Base-by-base conservation (phyloP, 2,888 invertebrate genomes). In the Antheraea assamensis region DNA sequence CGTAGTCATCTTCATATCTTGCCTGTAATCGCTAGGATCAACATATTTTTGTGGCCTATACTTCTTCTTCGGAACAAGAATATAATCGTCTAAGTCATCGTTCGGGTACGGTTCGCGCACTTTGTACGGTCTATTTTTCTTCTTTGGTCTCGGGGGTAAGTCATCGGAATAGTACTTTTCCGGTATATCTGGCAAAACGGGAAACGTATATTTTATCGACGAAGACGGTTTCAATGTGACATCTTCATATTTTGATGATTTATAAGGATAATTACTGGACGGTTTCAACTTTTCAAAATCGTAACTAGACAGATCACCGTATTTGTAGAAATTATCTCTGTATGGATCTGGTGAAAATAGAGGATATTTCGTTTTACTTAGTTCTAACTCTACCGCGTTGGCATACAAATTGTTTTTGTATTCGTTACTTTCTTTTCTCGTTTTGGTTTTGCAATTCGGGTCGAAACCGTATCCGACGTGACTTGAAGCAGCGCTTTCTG, bases 1-100 rank as follows among this genome's bases (percentile, higher is more conserved):
- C 92, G 75, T 88, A 92, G 52, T 92, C 92, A 7, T 92, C 92
- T 3, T 92, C 93, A 5, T 78, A 71, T 1, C 88, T 66, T 83
- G 85, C 78, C 84, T 81, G 71, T 90, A 91, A 72, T 92, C 92
- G 71, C 82, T 85, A 2, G 85, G 79, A n/a, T 91, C 89, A 13
- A 83, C 80, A 61, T 83, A 77, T 75, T 88, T 87, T 7, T 79
- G 78, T 1, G 91, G 92, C 76, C 90, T 93, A 73, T 88, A 84
- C 78, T 94, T 94, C 81, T 91, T 93, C 77, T 94, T 94, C 55
- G 93, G 94, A 35, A 93, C 92, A 78, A 92, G 83, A 74, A 91
- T 86, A 68, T 91, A 93, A 75, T 94, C 94, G 77, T 91, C 92
- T 73, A 89, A 78, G 74, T 92, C 89, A 42, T 92, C 92, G 74